A percentile compares a stretch with the other conserved stretches of the same genome.
Evolutionary conservation across 2,888 invertebrate genomes (phyloP).

Genomic region (Athrips mouffetella): DNA sequence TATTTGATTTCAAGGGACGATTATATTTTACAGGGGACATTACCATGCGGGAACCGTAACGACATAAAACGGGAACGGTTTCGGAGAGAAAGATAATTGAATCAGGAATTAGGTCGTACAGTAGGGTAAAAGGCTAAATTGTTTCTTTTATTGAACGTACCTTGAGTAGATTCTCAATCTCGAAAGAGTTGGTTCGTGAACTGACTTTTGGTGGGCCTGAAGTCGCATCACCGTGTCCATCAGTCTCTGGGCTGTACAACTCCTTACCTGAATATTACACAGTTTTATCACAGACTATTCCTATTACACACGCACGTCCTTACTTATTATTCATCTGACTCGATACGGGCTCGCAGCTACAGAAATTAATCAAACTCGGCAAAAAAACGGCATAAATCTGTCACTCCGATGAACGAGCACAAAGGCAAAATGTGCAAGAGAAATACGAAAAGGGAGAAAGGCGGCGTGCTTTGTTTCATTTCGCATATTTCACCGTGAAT

Average conservation of each 20-base stretch:
- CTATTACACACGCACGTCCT: neutral
- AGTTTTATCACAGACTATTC: neutral
- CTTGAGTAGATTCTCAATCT: slow-evolving; percentile 96
- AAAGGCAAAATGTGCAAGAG: slow-evolving; percentile 13
- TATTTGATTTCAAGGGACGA: slow-evolving; percentile 41
- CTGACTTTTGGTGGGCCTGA: slow-evolving; percentile 80
- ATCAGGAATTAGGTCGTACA: slow-evolving; percentile 44
- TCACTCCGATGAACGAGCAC: neutral
- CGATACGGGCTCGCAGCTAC: neutral
- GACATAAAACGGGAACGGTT: slow-evolving; percentile 49
- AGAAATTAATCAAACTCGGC: slow-evolving; percentile 1
- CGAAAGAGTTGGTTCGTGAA: slow-evolving; percentile 93
- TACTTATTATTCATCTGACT: neutral
- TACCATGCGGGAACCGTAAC: slow-evolving; percentile 50
- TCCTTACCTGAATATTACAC: slow-evolving; percentile 80
- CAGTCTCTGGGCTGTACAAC: slow-evolving; percentile 82
- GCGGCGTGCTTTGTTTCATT: neutral
- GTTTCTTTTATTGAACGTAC: slow-evolving; percentile 40
- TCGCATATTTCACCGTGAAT: slow-evolving; percentile 1
- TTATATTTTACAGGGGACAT: slow-evolving; percentile 54
- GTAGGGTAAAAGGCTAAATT: slow-evolving; percentile 37
- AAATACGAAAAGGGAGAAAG: slow-evolving; percentile 3
- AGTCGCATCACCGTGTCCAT: slow-evolving; percentile 52
- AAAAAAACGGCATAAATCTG: slow-evolving; percentile 11
- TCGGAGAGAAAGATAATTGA: slow-evolving; percentile 48